Base-by-base conservation (phyloP, 1,140 invertebrate genomes). In the Drosophila paulistorum region DNA sequence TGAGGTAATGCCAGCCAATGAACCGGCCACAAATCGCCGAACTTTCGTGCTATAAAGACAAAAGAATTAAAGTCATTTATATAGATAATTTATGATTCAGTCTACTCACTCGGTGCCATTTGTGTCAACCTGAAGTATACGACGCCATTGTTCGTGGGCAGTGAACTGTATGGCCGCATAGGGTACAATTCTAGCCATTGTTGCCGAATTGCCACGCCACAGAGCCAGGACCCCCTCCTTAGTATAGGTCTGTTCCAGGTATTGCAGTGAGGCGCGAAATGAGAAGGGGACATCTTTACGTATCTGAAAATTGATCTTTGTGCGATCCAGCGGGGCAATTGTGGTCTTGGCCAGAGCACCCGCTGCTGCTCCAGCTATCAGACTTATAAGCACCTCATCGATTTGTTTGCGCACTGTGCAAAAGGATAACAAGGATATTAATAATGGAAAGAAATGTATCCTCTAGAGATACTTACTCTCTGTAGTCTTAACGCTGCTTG, bases 161-260 rank as follows among this genome's bases (percentile, higher is more conserved):
- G 97, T 96, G 92, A 99, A 99, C 93, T 99, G 98, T 68, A 99
- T 97, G 11, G 98, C 97, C 57, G 98, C 98, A 93, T 99, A 99
- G 1, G 99, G 99, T 42, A 99, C 94, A 74, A 99, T 98, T 55
- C 98, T 94, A 0, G 97, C 97, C 97, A 99, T 98, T 0, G 98
- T 99, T 1, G 98, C 99, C 72, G 97, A 98, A 94, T 99, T 99
- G 10, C 99, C 99, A 48, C 98, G 93, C 98, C 98, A 99, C 69
- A 99, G 93, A 68, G 96, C 96, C 7, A 95, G 74, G 20, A 98
- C 92, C 3, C 99, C 97, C 86, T 98, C 96, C 17, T 93, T 94
- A 75, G 93, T 93, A 67, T 95, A 95, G 20, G 95, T 95, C 37
- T 95, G 91, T 35, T 93, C 74, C n/a, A 99, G 87, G 93, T 98